Evolutionary conservation across 2,888 invertebrate genomes (phyloP).

Genomic region (Nasonia oneida): DNA sequence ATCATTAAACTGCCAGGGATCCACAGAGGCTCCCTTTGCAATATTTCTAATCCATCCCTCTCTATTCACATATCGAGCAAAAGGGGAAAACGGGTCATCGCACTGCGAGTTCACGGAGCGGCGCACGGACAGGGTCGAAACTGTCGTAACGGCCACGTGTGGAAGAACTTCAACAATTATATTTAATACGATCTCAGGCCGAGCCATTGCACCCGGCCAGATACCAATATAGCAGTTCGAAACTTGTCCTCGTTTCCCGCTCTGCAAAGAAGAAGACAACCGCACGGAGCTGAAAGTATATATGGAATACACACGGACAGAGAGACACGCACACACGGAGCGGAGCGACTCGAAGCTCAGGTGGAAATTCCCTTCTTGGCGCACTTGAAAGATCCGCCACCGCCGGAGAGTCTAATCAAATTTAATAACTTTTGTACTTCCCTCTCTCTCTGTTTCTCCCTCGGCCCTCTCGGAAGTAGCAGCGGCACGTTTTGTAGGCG

Average conservation of each 20-base stretch:
- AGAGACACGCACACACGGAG: conserved; percentile 8
- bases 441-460: conserved; percentile 66
- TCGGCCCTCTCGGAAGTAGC: conserved; percentile 47
- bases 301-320: neutral
- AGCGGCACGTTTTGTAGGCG: conserved; percentile 53
- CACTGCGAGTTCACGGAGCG: neutral
- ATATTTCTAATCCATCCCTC: conserved; percentile 2
- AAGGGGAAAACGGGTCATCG: neutral
- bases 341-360: conserved; percentile 64
- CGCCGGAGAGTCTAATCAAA: conserved; percentile 76
- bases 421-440: conserved; percentile 77
- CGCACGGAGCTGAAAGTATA: neutral
- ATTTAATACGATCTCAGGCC: conserved; percentile 74
- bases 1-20: neutral
- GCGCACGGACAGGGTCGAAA: conserved; percentile 68
- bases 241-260: conserved; percentile 69
- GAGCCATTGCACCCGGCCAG: conserved; percentile 67
- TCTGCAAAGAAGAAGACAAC: conserved; percentile 46
- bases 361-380: conserved; percentile 71
- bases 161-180: conserved; percentile 77
- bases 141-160: conserved; percentile 72
- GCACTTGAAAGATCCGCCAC: conserved; percentile 61
- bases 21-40: neutral
- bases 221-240: conserved; percentile 70
- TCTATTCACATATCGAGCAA: neutral